Evolutionary conservation across 2,797 vertebrate genomes (phyloP).

Genomic region (Lacerta bilineata): DNA sequence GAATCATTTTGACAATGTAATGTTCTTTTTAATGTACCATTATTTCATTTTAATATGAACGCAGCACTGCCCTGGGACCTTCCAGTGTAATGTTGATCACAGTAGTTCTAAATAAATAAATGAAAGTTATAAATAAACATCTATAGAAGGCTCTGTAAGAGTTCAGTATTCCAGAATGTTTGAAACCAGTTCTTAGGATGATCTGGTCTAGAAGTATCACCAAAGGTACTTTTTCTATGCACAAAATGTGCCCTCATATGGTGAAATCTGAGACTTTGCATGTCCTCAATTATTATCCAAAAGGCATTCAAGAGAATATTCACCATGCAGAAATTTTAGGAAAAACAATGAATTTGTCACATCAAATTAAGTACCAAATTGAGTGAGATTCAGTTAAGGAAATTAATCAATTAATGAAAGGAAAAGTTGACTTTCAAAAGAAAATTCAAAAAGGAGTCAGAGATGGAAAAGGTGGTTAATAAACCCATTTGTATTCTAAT

Average conservation of each 20-base stretch:
- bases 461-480: background rate
- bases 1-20: no score
- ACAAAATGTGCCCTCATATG: background rate
- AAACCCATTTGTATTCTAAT: conserved; percentile 18
- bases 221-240: background rate
- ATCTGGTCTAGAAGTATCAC: background rate
- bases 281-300: background rate
- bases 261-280: background rate
- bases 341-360: background rate
- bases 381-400: background rate
- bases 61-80: no score
- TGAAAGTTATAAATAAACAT: no score
- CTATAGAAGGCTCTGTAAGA: background rate
- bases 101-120: no score
- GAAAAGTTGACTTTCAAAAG: background rate
- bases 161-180: background rate
- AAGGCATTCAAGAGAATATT: background rate
- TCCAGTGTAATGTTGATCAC: no score
- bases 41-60: no score
- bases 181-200: background rate
- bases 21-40: no score
- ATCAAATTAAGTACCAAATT: background rate
- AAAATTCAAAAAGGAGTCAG: background rate
- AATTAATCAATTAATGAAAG: background rate
- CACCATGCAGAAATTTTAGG: background rate